A percentile compares a stretch with the other conserved stretches of the same genome.
phyloP scores from a whole-genome alignment of 1,140 invertebrate species.

The Drosophila kikkawai region DNA sequence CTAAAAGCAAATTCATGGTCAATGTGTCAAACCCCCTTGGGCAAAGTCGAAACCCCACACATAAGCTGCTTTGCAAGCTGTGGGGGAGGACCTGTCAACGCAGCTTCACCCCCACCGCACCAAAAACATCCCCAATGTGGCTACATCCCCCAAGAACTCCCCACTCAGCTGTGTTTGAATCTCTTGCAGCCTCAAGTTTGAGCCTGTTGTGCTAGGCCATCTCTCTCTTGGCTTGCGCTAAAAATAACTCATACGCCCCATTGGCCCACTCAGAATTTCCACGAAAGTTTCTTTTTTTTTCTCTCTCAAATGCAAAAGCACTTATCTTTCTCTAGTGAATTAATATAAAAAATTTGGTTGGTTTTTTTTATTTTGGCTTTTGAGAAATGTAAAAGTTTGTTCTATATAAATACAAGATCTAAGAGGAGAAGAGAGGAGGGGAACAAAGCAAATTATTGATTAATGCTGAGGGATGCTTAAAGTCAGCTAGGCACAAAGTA shows the following conservation, averaged over 20 bases:
- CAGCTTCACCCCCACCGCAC: not conserved
- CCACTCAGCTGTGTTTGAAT: conserved; percentile 6
- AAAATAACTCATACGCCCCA: conserved; percentile 62
- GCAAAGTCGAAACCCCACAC: conserved; percentile 4
- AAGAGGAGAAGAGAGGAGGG: too few relatives aligned
- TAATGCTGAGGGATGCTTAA: conserved; percentile 3
- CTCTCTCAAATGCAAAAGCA: conserved; percentile 9
- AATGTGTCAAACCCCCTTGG: conserved; percentile 71
- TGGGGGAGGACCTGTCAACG: conserved; percentile 3
- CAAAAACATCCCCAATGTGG: not conserved
- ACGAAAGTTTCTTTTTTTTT: conserved; percentile 7
- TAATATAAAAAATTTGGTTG: not conserved
- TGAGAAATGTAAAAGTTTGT: conserved; percentile 19
- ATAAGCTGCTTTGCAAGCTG: conserved; percentile 27
- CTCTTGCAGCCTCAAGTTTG: conserved; percentile 49
- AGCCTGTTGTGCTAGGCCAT: conserved; percentile 73
- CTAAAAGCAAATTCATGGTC: conserved; percentile 71
- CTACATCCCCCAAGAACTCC: conserved; percentile 1
- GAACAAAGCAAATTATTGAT: conserved; percentile 10
- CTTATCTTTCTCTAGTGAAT: not conserved
- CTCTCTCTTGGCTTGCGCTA: conserved; percentile 50
- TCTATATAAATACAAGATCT: not conserved
- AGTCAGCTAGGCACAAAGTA: not conserved
- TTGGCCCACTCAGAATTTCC: conserved; percentile 3
- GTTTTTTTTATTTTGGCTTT: not conserved